Evolutionary conservation across 2,888 invertebrate genomes (phyloP).

Genomic region (Andrena praecox): DNA sequence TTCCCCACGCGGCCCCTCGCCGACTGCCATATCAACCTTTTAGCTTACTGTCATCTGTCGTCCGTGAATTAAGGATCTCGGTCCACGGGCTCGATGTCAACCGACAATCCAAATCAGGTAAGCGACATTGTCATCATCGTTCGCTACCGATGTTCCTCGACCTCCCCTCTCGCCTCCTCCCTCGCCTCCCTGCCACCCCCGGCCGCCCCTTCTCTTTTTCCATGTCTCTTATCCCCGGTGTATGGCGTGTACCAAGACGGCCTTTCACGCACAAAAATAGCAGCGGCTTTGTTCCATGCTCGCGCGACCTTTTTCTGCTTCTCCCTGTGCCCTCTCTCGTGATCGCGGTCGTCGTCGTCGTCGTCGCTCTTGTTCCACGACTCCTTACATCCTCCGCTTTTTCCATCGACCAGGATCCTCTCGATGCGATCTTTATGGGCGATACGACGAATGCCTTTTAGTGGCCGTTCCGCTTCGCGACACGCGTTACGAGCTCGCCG

Average conservation of each 20-base stretch:
- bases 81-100: conserved; percentile 50
- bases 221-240: conserved; percentile 5
- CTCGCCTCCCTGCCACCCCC: conserved; percentile 8
- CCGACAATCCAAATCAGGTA: conserved; percentile 58
- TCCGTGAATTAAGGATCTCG: conserved; percentile 56
- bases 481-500: not conserved
- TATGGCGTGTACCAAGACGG: conserved; percentile 37
- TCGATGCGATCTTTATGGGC: conserved; percentile 23
- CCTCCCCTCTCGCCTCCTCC: conserved; percentile 12
- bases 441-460: conserved; percentile 7
- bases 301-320: conserved; percentile 58
- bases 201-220: not conserved
- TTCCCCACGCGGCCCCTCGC: conserved; percentile 1
- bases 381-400: conserved; percentile 17
- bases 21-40: conserved; percentile 22
- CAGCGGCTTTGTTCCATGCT: conserved; percentile 62
- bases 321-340: conserved; percentile 17
- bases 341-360: conserved; percentile 21
- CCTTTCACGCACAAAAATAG: conserved; percentile 71
- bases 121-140: conserved; percentile 66
- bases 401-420: conserved; percentile 16
- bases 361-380: conserved; percentile 22
- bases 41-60: conserved; percentile 53
- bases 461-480: conserved; percentile 3
- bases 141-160: conserved; percentile 53